Evolutionary conservation across 1,140 invertebrate species (phyloP).

Genomic region (Meloidogyne exigua): DNA sequence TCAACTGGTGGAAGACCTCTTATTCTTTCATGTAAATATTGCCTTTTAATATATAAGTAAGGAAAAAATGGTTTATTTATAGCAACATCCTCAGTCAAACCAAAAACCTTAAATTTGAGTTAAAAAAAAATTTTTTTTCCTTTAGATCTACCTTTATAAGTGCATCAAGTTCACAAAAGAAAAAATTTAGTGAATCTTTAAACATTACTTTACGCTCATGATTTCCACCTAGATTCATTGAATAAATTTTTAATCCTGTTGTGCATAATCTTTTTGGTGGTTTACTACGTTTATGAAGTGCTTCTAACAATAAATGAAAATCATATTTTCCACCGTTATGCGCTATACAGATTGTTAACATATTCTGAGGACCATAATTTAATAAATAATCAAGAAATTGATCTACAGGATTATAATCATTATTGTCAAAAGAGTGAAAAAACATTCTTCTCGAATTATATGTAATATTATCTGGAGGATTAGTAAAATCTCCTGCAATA

Average conservation of each 20-base stretch:
- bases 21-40: not conserved
- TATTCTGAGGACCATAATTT: not conserved
- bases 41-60: not conserved
- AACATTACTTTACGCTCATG: slow-evolving; percentile 4
- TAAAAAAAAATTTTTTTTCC: no score
- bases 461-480: not conserved
- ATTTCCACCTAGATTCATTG: not conserved
- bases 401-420: not conserved
- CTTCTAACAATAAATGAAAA: slow-evolving; percentile 17
- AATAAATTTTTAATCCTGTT: not conserved
- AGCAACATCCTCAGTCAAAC: slow-evolving; percentile 8
- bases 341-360: no score
- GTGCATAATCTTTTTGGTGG: slow-evolving; percentile 9
- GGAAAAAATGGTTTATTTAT: slow-evolving; percentile 15
- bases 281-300: not conserved
- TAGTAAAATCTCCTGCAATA: not conserved
- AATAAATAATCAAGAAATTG: slow-evolving; percentile 22
- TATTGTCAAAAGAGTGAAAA: slow-evolving; percentile 14
- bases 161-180: slow-evolving; percentile 8
- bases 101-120: no score
- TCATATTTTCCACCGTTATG: slow-evolving; percentile 16
- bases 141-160: not conserved
- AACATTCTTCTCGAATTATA: slow-evolving; percentile 10
- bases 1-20: not conserved
- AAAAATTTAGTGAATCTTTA: slow-evolving; percentile 27